Percentiles rank a stretch among this genome's conserved stretches.
These are phyloP conservation scores for Drosophila acutilabella DNA, from an alignment of 2,888 invertebrate genomes.

Conservation along the genomic window DNA sequence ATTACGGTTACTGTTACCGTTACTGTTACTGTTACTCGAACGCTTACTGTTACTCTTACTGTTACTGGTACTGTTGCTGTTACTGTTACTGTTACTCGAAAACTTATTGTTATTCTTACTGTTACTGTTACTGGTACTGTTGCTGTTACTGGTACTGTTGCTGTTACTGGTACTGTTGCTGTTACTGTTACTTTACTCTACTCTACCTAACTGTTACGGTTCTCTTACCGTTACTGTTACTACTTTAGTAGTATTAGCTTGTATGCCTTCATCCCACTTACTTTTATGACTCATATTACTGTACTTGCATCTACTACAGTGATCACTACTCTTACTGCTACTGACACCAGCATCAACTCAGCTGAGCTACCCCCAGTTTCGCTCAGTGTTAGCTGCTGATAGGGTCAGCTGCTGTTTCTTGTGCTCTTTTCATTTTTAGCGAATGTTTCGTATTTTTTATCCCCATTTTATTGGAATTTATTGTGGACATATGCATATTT, in stretches of 20 bases:
- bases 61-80: not conserved
- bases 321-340: not conserved
- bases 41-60: too few species aligned
- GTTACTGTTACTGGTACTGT: not conserved
- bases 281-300: not conserved
- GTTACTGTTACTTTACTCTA: not conserved
- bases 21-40: not conserved
- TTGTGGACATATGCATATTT: constrained; percentile 54
- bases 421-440: constrained; percentile 39
- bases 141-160: too few species aligned
- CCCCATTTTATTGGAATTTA: constrained; percentile 71
- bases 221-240: not conserved
- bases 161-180: too few species aligned
- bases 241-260: too few species aligned
- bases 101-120: not conserved
- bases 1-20: not conserved
- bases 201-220: not conserved
- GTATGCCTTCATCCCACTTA: too few species aligned
- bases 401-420: constrained; percentile 37
- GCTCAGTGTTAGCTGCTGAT: constrained; percentile 26
- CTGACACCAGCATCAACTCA: not conserved
- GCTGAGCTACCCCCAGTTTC: constrained; percentile 3
- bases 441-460: constrained; percentile 40
- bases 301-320: not conserved
- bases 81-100: not conserved